These are phyloP conservation scores for Tachystola acroxantha DNA, from an alignment of 2,888 invertebrate species.

Conservation along the genomic window DNA sequence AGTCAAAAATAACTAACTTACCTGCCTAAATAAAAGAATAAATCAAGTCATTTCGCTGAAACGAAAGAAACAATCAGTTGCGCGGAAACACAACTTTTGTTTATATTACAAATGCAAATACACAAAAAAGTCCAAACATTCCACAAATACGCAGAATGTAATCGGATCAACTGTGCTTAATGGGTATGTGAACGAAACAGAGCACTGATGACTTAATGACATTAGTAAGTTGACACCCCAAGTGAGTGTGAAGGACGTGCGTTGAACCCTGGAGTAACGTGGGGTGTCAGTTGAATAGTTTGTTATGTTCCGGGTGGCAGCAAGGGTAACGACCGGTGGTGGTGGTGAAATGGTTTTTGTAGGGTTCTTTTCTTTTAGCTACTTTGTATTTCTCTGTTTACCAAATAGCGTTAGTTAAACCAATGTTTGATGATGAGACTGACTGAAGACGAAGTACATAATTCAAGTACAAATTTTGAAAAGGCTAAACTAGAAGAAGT, in stretches of 20 bases:
- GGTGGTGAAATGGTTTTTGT: neutral
- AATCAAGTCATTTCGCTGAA: too few species aligned
- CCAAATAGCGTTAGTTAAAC: neutral
- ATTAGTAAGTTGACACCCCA: slow-evolving; percentile 44
- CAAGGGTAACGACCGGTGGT: slow-evolving; percentile 28
- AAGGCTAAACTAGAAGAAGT: too few species aligned
- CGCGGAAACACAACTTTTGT: too few species aligned
- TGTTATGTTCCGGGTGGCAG: slow-evolving; percentile 17
- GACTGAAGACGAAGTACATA: too few species aligned
- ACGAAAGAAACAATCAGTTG: too few species aligned
- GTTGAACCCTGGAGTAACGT: slow-evolving; percentile 37
- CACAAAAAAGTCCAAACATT: slow-evolving; percentile 1
- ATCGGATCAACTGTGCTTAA: slow-evolving; percentile 15
- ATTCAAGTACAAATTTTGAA: too few species aligned
- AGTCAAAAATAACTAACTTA: too few species aligned
- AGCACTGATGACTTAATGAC: slow-evolving; percentile 35
- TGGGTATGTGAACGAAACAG: slow-evolving; percentile 31
- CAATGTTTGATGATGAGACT: neutral
- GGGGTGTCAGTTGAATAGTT: slow-evolving; percentile 20
- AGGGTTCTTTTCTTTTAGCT: neutral
- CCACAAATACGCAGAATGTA: slow-evolving; percentile 11
- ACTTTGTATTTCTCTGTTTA: neutral
- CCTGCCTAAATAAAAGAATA: too few species aligned
- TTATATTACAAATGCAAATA: neutral
- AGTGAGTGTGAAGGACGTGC: slow-evolving; percentile 45